phyloP scores from a whole-genome alignment of 2,797 vertebrate genomes.

The Holocentrus rufus region DNA sequence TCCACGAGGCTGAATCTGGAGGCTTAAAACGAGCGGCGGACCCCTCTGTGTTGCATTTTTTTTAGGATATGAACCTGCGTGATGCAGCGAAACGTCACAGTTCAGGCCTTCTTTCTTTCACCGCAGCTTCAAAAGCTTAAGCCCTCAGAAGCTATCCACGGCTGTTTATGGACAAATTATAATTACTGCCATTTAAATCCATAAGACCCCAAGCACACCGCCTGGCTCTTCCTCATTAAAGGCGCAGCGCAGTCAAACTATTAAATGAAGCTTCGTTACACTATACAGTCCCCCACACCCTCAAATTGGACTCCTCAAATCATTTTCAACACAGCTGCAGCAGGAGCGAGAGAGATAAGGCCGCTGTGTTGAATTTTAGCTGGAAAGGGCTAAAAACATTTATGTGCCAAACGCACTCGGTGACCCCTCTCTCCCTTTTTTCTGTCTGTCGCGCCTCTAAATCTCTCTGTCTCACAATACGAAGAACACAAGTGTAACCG shows the following conservation, averaged over 20 bases:
- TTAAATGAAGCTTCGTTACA: neutral
- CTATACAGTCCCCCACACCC: neutral
- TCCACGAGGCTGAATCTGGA: slow-evolving; percentile 1
- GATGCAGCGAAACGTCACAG: neutral
- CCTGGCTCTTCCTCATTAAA: neutral
- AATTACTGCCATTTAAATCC: too few species aligned
- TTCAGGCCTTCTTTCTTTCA: neutral
- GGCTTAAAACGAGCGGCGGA: neutral
- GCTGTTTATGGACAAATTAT: too few species aligned
- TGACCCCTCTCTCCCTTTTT: slow-evolving; percentile 13
- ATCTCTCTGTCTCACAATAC: neutral
- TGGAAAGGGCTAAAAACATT: neutral
- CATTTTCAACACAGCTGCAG: neutral
- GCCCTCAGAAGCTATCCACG: too few species aligned
- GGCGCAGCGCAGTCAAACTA: neutral
- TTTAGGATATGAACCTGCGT: neutral
- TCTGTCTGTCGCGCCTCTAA: neutral
- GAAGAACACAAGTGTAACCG: neutral
- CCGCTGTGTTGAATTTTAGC: slow-evolving; percentile 19
- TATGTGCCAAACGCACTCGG: slow-evolving; percentile 25
- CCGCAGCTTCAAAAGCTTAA: too few species aligned
- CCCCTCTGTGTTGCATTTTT: neutral
- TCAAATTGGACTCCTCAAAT: too few species aligned
- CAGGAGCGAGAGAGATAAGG: neutral
- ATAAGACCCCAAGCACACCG: too few species aligned